Conservation (phyloP, 1,140 invertebrate genomes). For the Sminthurinus signatus region DNA sequence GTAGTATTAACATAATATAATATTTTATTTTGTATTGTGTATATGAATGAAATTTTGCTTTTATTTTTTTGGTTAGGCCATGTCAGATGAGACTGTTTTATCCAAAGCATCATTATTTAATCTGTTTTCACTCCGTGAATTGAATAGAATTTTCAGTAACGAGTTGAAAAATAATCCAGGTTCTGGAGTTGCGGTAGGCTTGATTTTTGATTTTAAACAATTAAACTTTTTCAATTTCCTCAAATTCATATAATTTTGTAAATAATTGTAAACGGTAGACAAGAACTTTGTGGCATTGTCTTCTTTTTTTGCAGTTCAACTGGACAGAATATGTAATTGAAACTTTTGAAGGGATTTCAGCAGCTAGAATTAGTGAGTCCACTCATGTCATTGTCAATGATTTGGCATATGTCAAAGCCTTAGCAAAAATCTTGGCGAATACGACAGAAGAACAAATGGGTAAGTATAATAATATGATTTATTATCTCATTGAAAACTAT, state of each 20-base stretch:
- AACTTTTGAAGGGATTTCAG: conserved; percentile 28
- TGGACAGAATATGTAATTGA: conserved; percentile 37
- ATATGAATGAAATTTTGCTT: background rate
- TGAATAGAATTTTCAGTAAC: conserved; percentile 21
- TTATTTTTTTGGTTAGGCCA: background rate
- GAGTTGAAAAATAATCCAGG: background rate
- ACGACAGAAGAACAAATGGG: conserved; percentile 15
- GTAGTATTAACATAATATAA: background rate
- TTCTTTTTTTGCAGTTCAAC: conserved; percentile 34
- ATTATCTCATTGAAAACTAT: background rate
- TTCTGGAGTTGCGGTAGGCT: background rate
- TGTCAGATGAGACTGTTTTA: background rate
- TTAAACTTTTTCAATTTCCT: background rate
- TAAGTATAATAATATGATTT: conserved; percentile 13
- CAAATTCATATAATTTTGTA: background rate
- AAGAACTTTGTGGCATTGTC: background rate
- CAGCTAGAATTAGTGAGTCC: conserved; percentile 20
- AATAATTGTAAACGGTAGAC: background rate
- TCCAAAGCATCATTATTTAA: conserved; percentile 23
- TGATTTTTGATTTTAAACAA: background rate
- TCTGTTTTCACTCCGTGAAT: conserved; percentile 19
- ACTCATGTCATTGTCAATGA: conserved; percentile 33
- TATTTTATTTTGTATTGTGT: background rate
- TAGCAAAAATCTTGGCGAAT: conserved; percentile 20
- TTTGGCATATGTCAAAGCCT: conserved; percentile 24